Conservation (phyloP, 2,888 invertebrate genomes). For the Thyatira batis region DNA sequence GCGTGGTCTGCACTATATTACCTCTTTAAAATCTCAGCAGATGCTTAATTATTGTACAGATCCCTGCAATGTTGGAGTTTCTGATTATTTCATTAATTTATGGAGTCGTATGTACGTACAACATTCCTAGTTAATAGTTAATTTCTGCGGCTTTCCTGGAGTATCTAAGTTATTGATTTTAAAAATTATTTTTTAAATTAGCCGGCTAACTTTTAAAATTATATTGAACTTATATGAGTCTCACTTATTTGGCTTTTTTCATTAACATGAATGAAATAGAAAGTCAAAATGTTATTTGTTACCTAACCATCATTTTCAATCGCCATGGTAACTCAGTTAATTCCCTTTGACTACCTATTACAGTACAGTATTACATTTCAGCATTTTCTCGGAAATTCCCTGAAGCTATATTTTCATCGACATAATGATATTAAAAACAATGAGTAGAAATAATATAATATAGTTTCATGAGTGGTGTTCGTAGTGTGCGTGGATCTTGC, state of each 20-base stretch:
- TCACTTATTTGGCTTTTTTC: no score
- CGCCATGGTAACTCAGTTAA: no score
- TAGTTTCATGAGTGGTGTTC: background rate
- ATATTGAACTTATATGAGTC: no score
- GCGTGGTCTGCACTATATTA: conserved; percentile 19
- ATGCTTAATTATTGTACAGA: conserved; percentile 28
- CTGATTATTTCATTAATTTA: conserved; percentile 5
- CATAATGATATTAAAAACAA: background rate
- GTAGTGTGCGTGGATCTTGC: background rate
- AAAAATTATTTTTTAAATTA: no score
- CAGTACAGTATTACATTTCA: background rate
- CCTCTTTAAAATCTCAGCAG: conserved; percentile 27
- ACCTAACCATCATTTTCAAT: no score
- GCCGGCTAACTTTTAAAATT: no score
- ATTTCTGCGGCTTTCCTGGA: background rate
- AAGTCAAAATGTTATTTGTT: no score
- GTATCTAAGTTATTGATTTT: background rate
- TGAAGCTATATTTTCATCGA: background rate
- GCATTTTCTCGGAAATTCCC: background rate
- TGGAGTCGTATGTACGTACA: conserved; percentile 6
- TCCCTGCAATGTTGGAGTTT: conserved; percentile 11
- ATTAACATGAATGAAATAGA: no score
- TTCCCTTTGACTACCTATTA: no score
- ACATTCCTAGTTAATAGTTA: background rate
- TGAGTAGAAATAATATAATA: background rate